These are phyloP conservation scores for Branchipolynoe longqiensis DNA, from an alignment of 2,888 invertebrate species.

Conservation along the genomic window DNA sequence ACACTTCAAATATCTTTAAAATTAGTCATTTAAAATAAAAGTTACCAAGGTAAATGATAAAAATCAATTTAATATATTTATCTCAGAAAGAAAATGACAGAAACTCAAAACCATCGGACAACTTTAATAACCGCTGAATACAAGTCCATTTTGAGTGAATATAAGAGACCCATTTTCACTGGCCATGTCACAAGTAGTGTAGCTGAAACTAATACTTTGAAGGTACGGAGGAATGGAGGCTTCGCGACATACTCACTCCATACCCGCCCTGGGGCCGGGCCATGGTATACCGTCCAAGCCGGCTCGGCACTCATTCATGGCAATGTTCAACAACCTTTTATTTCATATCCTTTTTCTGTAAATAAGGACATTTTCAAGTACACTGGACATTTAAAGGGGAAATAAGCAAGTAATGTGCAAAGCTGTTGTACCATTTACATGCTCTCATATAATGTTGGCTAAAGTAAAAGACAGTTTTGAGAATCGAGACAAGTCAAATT, in stretches of 20 bases:
- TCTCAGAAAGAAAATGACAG: no score
- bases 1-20: no score
- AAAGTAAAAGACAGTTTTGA: background rate
- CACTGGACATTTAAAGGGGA: slow-evolving; percentile 39
- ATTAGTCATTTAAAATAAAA: no score
- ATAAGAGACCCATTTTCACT: no score
- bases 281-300: slow-evolving; percentile 35
- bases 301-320: slow-evolving; percentile 42
- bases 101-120: no score
- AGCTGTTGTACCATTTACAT: background rate
- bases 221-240: slow-evolving; percentile 26
- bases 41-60: no score
- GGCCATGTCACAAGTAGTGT: no score
- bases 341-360: slow-evolving; percentile 50
- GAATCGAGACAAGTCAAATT: background rate
- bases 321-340: slow-evolving; percentile 43
- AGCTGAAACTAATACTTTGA: background rate
- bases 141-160: no score
- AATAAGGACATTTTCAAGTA: slow-evolving; percentile 51
- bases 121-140: no score
- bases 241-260: slow-evolving; percentile 35
- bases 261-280: background rate
- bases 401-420: background rate
- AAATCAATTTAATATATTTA: no score
- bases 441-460: background rate